Conservation (phyloP, 2,888 invertebrate genomes). For the Nemurella pictetii region DNA sequence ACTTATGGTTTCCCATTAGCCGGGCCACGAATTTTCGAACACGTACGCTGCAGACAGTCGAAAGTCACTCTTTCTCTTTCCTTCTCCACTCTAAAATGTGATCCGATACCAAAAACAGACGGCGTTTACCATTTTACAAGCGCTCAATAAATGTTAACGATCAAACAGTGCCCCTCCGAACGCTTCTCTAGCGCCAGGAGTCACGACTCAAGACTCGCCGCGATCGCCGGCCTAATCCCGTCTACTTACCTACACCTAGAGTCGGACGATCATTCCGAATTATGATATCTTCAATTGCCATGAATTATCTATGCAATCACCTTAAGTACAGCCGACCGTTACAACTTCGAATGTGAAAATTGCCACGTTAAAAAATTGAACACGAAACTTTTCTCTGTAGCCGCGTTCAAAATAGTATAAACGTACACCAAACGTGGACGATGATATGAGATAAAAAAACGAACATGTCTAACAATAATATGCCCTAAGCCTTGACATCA, state of each 20-base stretch:
- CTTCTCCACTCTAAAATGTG: background rate
- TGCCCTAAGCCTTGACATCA: conserved; percentile 3
- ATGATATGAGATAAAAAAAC: background rate
- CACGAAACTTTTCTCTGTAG: background rate
- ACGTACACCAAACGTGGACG: background rate
- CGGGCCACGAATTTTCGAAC: conserved; percentile 13
- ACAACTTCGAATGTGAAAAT: background rate
- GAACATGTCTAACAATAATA: background rate
- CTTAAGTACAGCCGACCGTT: background rate
- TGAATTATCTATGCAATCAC: conserved; percentile 14
- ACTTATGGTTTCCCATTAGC: background rate
- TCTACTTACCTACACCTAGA: background rate
- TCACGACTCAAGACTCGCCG: background rate
- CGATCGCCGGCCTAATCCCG: background rate
- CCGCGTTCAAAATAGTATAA: background rate
- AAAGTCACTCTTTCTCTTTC: background rate
- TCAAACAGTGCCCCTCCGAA: background rate
- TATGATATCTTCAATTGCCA: conserved; percentile 4
- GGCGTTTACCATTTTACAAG: conserved; percentile 17
- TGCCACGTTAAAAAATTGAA: background rate
- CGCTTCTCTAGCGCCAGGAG: background rate
- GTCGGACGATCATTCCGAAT: background rate
- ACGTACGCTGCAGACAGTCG: background rate
- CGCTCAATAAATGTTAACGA: conserved; percentile 16
- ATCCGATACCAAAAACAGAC: conserved; percentile 5